Percentiles rank a stretch among this genome's conserved stretches.
Evolutionary conservation across 2,888 invertebrate genomes (phyloP).

Genomic region (Drosophila histrio): DNA sequence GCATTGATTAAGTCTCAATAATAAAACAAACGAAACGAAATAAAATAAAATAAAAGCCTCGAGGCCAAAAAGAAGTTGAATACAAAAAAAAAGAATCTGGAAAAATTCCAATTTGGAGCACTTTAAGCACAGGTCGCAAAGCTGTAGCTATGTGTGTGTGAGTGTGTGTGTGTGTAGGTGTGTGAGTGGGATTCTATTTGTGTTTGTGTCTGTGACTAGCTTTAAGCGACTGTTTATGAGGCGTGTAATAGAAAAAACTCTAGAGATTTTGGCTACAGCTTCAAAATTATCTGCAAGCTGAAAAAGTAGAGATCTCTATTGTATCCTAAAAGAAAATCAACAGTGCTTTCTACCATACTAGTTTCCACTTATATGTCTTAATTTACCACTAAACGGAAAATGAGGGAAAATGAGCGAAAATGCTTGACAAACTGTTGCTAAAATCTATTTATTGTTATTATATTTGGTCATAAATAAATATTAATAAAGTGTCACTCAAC

Average conservation of each 20-base stretch:
- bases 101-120: constrained; percentile 48
- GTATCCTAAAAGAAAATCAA: too few species aligned
- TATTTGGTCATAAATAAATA: too few species aligned
- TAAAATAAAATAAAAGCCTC: constrained; percentile 34
- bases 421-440: too few species aligned
- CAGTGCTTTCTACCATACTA: too few species aligned
- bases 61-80: constrained; percentile 23
- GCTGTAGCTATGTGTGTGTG: constrained; percentile 4
- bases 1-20: constrained; percentile 68
- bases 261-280: constrained; percentile 2
- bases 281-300: neutral
- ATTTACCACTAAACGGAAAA: too few species aligned
- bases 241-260: constrained; percentile 13
- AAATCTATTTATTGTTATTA: too few species aligned
- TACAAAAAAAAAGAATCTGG: constrained; percentile 1
- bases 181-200: constrained; percentile 1
- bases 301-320: neutral
- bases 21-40: constrained; percentile 65
- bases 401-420: too few species aligned
- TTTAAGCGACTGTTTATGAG: constrained; percentile 39
- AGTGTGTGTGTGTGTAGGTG: neutral
- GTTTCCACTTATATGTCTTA: too few species aligned
- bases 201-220: constrained; percentile 21
- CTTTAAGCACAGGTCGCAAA: constrained; percentile 40
- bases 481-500: too few species aligned